phyloP scores from a whole-genome alignment of 2,888 invertebrate genomes.

The Lomographa bimaculata region DNA sequence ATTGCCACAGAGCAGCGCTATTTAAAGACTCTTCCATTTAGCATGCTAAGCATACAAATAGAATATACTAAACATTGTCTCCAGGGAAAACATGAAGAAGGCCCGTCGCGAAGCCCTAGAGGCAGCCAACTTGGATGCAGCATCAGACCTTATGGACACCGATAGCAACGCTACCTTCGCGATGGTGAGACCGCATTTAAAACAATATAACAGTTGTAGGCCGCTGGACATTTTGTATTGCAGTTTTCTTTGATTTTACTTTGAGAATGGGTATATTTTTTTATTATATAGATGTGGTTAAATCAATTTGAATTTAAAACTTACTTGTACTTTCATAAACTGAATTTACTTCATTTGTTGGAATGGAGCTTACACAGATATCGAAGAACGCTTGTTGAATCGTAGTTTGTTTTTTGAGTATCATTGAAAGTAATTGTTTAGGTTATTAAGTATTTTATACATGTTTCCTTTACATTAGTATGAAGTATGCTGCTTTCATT shows the following conservation, averaged over 20 bases:
- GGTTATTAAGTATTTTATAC: no score
- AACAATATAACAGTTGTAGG: conserved; percentile 13
- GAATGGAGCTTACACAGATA: no score
- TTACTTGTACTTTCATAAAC: no score
- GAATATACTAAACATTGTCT: not conserved
- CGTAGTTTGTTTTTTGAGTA: no score
- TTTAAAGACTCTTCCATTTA: no score
- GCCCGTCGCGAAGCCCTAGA: conserved; percentile 91
- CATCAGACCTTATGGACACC: conserved; percentile 93
- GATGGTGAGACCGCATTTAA: conserved; percentile 88
- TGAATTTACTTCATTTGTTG: no score
- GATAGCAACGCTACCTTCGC: conserved; percentile 96
- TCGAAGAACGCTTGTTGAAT: no score
- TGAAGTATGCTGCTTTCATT: no score
- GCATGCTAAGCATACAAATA: no score
- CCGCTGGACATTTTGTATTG: conserved; percentile 17
- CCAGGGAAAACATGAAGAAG: conserved; percentile 92
- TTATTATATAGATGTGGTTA: not conserved
- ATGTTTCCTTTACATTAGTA: no score
- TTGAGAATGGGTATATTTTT: conserved; percentile 7
- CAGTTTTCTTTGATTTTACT: conserved; percentile 12
- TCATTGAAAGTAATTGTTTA: no score
- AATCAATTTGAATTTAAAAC: not conserved
- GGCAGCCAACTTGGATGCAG: conserved; percentile 93
- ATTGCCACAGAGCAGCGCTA: no score